These are phyloP conservation scores for Agrochola lota DNA, from an alignment of 2,888 invertebrate species.

Conservation along the genomic window DNA sequence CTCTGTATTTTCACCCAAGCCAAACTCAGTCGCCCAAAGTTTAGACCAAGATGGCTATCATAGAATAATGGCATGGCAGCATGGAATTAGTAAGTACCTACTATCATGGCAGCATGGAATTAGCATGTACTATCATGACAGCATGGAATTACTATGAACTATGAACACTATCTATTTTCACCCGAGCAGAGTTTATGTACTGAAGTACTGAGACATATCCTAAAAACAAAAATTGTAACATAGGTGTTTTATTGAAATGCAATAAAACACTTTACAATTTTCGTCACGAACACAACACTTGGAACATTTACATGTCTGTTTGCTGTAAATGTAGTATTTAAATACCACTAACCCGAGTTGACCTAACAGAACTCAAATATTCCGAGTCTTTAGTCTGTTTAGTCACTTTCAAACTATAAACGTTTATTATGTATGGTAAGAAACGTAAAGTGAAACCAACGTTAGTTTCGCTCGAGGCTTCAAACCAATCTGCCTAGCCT, in stretches of 20 bases:
- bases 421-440: not conserved
- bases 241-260: no score
- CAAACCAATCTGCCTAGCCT: no score
- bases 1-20: no score
- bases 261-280: constrained; percentile 2
- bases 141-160: no score
- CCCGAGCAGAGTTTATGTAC: no score
- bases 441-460: not conserved
- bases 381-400: not conserved
- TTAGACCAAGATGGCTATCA: no score
- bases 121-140: no score
- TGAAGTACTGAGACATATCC: not conserved
- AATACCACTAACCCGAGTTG: not conserved
- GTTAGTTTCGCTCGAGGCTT: not conserved
- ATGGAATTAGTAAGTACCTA: no score
- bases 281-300: not conserved
- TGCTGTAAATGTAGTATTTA: not conserved
- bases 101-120: no score
- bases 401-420: not conserved
- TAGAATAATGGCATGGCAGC: no score
- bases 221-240: constrained; percentile 2
- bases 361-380: not conserved
- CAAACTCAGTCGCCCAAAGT: no score
- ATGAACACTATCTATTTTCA: no score
- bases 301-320: not conserved